Conservation (phyloP, 2,113 vertebrate species). For the Oreotrochilus melanogaster region DNA sequence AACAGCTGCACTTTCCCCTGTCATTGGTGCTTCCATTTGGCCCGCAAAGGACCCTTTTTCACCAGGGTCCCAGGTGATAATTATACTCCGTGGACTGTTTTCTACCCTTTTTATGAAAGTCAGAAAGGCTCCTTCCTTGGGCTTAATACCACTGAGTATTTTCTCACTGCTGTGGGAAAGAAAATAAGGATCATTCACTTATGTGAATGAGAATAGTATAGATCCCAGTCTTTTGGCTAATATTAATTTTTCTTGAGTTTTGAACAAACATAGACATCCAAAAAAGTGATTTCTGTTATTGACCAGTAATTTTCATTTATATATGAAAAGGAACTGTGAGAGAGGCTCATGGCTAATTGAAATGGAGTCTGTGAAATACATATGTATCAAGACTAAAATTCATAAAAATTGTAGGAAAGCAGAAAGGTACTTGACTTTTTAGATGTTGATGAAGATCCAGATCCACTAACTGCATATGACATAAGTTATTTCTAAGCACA, state of each 20-base stretch:
- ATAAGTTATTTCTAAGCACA: background rate
- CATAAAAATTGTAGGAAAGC: background rate
- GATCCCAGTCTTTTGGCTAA: background rate
- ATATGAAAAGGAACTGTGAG: background rate
- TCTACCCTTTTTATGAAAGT: background rate
- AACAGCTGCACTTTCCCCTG: background rate
- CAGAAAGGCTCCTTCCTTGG: background rate
- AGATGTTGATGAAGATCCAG: background rate
- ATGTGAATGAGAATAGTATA: background rate
- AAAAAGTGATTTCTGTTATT: background rate
- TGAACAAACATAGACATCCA: background rate
- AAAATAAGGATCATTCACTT: background rate
- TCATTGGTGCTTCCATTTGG: background rate
- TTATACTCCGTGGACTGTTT: background rate
- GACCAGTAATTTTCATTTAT: background rate
- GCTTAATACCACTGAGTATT: background rate
- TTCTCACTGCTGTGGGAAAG: background rate
- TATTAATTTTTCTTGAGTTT: background rate
- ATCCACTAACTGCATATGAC: background rate
- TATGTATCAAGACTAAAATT: background rate
- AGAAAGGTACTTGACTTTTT: background rate
- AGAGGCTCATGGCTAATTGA: background rate
- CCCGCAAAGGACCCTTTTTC: background rate
- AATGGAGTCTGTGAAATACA: background rate
- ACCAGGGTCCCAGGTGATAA: background rate